Evolutionary conservation across 2,888 invertebrate species (phyloP), one percentile per base, ranked within the genome.

Genomic region (Xestia xanthographa): DNA sequence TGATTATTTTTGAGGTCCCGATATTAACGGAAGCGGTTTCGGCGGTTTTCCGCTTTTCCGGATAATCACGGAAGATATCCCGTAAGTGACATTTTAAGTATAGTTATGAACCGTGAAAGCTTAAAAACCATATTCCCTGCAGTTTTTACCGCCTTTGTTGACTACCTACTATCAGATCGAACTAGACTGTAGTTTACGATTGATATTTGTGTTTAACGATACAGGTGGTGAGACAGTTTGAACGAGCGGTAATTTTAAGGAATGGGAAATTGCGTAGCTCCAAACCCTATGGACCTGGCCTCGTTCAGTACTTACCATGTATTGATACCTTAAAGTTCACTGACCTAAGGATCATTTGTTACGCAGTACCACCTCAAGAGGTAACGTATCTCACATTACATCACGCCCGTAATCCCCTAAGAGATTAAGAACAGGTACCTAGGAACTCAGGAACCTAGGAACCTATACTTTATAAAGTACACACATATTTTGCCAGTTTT

Each of bases 321-420:
- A 98, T 99, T 74, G 99, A 99, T 92, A 97, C 97, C 75, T 98
- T 98, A 91, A 98, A 98, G 72, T 98, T 97, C 92, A 98, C 99
- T 53, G 99, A 99, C 94, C 96, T 99, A 75, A 97, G 99, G 82
- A 98, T 99, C 2, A 98, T 98, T 2, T 98, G 98, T 6, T 99
- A 99, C 92, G 98, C 98, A 94, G 98, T 99, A 20, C 98, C 99
- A 48, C 98, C 99, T 0, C 99, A 99, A 96, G 99, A 99, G 97
- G 98, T 99, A 93, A 87, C 20, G n/a, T 50, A n/a, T 58, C 12
- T 22, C 22, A 17, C 12, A 17, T 17, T n/a, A 14, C 12, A n/a
- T n/a, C 41, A 41, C 14, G 1, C n/a, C 41, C 4, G 3, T 34
- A 41, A 34, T 63, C 14, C 8, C n/a, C 12, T 41, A 14, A 14